phyloP scores from a whole-genome alignment of 30 jellyfish, hydroid and myxozoan species.

The Nemopilema nomurai region DNA sequence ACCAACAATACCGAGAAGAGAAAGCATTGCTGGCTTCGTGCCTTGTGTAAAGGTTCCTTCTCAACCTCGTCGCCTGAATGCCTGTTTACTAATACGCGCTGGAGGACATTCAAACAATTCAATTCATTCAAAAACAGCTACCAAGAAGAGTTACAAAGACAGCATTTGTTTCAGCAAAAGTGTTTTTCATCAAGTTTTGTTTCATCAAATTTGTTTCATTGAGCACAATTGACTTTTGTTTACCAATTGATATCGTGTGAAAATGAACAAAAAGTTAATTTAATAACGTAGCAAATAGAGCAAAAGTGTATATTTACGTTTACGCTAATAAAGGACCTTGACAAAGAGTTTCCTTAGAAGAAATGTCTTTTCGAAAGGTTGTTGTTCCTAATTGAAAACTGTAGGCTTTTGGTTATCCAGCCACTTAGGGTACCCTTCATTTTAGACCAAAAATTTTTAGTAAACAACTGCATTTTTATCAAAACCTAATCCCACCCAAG shows the following conservation, averaged over 20 bases:
- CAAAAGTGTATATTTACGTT: neutral
- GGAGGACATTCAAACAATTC: slow-evolving; percentile 9
- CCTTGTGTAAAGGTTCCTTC: slow-evolving; percentile 21
- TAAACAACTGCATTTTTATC: neutral
- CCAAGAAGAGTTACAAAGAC: neutral
- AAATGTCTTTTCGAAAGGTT: neutral
- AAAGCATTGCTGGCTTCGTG: slow-evolving; percentile 4
- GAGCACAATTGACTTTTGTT: too few species aligned
- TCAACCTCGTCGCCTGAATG: neutral
- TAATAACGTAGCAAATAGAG: neutral
- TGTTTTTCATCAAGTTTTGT: neutral
- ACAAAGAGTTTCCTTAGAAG: neutral
- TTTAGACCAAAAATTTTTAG: neutral
- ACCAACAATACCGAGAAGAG: neutral
- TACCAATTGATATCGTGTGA: too few species aligned
- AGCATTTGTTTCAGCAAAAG: neutral
- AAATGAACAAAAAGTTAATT: too few species aligned
- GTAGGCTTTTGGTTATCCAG: neutral
- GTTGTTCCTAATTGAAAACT: neutral
- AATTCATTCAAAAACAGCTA: neutral
- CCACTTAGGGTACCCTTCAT: neutral
- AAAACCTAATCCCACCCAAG: too few species aligned
- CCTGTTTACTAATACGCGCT: neutral
- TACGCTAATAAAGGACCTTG: neutral
- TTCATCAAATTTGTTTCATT: neutral